Conservation (phyloP, 2,888 invertebrate species). For the Sipha maydis region DNA sequence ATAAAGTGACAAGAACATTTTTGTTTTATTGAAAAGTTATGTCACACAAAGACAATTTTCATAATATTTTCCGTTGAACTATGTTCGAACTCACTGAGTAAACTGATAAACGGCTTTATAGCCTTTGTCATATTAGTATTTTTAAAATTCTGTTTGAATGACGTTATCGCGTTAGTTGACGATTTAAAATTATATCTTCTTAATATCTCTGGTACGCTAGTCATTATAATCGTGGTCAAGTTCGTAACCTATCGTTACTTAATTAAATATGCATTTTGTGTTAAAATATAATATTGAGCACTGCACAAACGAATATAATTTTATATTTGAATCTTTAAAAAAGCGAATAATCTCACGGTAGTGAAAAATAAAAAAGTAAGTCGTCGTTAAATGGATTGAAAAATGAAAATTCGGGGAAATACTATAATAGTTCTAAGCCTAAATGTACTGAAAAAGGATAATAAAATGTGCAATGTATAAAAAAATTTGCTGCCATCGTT, state of each 20-base stretch:
- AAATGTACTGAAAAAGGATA: neutral
- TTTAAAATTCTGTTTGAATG: neutral
- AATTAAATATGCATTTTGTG: too few species aligned
- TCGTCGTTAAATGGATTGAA: neutral
- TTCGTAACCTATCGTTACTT: neutral
- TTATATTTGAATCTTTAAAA: too few species aligned
- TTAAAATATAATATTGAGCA: neutral
- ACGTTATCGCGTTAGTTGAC: neutral
- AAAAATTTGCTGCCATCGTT: neutral
- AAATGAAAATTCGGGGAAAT: neutral
- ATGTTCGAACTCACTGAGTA: neutral
- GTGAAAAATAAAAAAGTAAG: neutral
- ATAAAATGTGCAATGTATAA: neutral
- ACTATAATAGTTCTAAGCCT: neutral
- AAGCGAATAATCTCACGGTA: neutral
- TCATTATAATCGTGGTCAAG: neutral
- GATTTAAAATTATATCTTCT: neutral
- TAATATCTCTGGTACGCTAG: neutral
- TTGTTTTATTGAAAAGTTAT: neutral
- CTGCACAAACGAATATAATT: neutral
- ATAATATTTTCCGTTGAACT: neutral
- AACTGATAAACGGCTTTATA: neutral
- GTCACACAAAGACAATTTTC: neutral
- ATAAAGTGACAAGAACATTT: neutral
- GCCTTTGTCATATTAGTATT: neutral